These are phyloP conservation scores for Hirtodrosophila cameraria DNA, from an alignment of 2,888 invertebrate species.

Conservation along the genomic window DNA sequence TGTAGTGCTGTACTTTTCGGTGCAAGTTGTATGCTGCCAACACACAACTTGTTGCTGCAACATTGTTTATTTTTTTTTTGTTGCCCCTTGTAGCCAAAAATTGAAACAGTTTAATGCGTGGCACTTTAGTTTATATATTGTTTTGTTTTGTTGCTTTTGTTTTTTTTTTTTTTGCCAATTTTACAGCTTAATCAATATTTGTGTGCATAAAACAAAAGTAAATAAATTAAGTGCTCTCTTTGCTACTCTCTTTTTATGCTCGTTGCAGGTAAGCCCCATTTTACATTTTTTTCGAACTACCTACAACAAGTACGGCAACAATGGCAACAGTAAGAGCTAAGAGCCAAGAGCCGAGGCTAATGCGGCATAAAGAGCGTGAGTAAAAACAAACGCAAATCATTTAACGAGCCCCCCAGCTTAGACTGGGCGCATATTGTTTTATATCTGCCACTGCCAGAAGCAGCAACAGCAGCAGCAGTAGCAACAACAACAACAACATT, in stretches of 20 bases:
- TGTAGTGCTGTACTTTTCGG: slow-evolving; percentile 64
- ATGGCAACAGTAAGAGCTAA: no score
- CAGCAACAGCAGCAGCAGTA: slow-evolving; percentile 15
- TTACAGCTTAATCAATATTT: slow-evolving; percentile 77
- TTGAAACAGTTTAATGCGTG: slow-evolving; percentile 44
- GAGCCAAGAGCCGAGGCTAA: slow-evolving; percentile 54
- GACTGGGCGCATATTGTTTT: slow-evolving; percentile 76
- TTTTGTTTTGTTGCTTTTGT: slow-evolving; percentile 15
- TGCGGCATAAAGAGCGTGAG: slow-evolving; percentile 62
- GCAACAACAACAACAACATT: slow-evolving; percentile 50
- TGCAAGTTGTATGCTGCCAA: slow-evolving; percentile 8
- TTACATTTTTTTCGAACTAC: slow-evolving; percentile 60
- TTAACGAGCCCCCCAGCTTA: slow-evolving; percentile 76
- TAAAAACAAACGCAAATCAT: slow-evolving; percentile 76
- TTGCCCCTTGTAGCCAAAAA: slow-evolving; percentile 32
- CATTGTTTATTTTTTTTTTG: no score
- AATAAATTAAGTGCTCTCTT: slow-evolving; percentile 40
- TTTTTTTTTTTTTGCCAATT: slow-evolving; percentile 30
- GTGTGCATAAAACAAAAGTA: slow-evolving; percentile 68
- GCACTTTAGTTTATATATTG: slow-evolving; percentile 25
- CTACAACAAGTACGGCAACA: no score
- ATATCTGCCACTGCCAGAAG: slow-evolving; percentile 55
- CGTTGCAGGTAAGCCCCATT: slow-evolving; percentile 76
- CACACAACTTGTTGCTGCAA: slow-evolving; percentile 58
- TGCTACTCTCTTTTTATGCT: slow-evolving; percentile 45